Evolutionary conservation across 2,888 invertebrate species (phyloP), one percentile per base, ranked within the genome.

Genomic region (Mylabris sibirica): DNA sequence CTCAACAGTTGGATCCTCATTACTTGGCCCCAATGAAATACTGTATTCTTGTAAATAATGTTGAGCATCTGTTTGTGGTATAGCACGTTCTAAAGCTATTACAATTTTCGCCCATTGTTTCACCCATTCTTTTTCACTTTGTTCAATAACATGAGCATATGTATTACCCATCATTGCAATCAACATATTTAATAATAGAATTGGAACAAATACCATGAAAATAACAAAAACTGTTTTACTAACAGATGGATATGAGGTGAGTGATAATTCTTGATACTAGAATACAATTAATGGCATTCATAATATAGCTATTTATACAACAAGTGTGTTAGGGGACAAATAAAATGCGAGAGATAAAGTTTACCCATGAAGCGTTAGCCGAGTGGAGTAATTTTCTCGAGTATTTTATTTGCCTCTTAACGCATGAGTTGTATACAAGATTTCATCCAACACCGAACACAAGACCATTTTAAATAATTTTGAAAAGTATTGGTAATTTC

Each of bases 161-260:
- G 99, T 99, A 85, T 99, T 99, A 41, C 99, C 99, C 99, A 99
- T 99, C 99, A 99, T 99, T 73, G 99, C 99, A 75, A 99, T 99
- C 85, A 99, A 89, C 93, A 94, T 99, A 90, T 99, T 99, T 14
- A 99, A 89, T 79, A 99, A 87, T 62, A 99, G 87, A 80, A 99
- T 98, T 1, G 99, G 99, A 71, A 99, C 97, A 77, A 99, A 93
- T 67, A 99, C 95, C 97, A 99, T 98, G 84, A 99, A 99, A 69
- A 98, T 88, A 0, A 96, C 93, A 84, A 99, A 99, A n/a, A 99
- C 96, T 0, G 95, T 92, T 87, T 99, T 98, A 26, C 96, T 94
- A 72, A 99, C 87, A 74, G 93, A 93, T 8, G 97, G 95, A 84
- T 98, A 98, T 1, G 95, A 93, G 1, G 97, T 97, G 81, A 92